Evolutionary conservation across 2,797 vertebrate species (phyloP).

Genomic region (Ataeniobius toweri): DNA sequence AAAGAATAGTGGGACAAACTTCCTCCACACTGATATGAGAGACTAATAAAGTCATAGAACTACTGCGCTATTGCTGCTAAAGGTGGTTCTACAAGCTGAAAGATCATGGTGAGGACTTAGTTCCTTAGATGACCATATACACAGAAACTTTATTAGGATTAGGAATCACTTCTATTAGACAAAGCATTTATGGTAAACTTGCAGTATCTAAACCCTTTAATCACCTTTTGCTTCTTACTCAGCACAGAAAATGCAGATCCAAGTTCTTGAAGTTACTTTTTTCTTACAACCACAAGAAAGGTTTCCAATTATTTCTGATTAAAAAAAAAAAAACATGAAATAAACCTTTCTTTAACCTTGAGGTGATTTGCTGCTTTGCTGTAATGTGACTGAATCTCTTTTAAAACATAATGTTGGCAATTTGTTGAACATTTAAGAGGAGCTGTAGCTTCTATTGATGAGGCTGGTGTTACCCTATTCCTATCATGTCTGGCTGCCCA

Average conservation of each 20-base stretch:
- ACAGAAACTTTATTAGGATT: neutral
- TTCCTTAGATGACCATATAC: neutral
- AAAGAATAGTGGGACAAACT: neutral
- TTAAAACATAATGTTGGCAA: neutral
- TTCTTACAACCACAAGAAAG: no score
- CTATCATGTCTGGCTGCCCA: slow-evolving; percentile 3
- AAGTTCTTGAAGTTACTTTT: neutral
- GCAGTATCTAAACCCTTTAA: neutral
- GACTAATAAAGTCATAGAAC: neutral
- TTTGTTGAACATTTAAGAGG: slow-evolving; percentile 11
- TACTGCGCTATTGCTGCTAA: neutral
- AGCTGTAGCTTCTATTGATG: slow-evolving; percentile 7
- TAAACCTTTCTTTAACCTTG: slow-evolving; percentile 1
- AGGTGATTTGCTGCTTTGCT: neutral
- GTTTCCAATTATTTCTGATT: neutral
- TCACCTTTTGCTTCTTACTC: neutral
- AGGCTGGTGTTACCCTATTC: slow-evolving; percentile 6
- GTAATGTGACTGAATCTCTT: neutral
- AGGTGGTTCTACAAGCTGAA: neutral
- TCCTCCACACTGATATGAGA: neutral
- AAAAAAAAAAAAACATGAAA: neutral
- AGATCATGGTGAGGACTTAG: neutral
- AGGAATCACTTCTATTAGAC: neutral
- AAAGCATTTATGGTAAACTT: neutral
- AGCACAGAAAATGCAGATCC: neutral